These are phyloP conservation scores for Pantherophis alleghaniensis DNA, from an alignment of 2,797 vertebrate species.

Conservation along the genomic window DNA sequence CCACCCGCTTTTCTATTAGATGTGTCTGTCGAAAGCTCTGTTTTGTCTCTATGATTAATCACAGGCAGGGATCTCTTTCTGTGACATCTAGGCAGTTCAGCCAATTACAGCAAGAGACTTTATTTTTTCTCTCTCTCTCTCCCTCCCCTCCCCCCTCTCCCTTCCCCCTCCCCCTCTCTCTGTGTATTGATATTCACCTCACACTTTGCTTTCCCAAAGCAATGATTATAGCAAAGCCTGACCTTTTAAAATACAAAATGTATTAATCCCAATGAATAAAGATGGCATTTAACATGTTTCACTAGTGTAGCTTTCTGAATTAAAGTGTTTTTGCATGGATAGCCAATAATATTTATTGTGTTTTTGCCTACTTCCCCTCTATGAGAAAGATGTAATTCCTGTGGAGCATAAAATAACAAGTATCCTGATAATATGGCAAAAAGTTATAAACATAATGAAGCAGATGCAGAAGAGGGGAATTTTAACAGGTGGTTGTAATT, in stretches of 20 bases:
- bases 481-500: not conserved
- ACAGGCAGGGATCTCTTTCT: accelerated
- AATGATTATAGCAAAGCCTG: not conserved
- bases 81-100: not conserved
- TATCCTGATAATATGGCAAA: not conserved
- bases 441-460: not conserved
- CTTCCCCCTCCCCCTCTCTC: no score
- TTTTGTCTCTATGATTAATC: not conserved
- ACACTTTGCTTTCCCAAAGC: slow-evolving; percentile 3
- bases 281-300: not conserved
- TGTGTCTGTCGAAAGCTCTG: no score
- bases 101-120: slow-evolving; percentile 2
- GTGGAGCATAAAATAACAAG: slow-evolving; percentile 5
- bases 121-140: not conserved
- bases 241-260: slow-evolving; percentile 34
- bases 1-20: no score
- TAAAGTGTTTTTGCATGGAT: slow-evolving; percentile 8
- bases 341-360: slow-evolving; percentile 21
- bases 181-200: not conserved
- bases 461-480: not conserved
- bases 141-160: no score
- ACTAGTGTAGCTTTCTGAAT: slow-evolving; percentile 9
- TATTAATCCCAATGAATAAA: slow-evolving; percentile 24
- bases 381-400: not conserved
- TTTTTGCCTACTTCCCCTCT: not conserved